A percentile compares a stretch with the other conserved stretches of the same genome.
These are phyloP conservation scores for Tetranychus truncatus DNA, from an alignment of 2,888 invertebrate genomes.

Conservation along the genomic window DNA sequence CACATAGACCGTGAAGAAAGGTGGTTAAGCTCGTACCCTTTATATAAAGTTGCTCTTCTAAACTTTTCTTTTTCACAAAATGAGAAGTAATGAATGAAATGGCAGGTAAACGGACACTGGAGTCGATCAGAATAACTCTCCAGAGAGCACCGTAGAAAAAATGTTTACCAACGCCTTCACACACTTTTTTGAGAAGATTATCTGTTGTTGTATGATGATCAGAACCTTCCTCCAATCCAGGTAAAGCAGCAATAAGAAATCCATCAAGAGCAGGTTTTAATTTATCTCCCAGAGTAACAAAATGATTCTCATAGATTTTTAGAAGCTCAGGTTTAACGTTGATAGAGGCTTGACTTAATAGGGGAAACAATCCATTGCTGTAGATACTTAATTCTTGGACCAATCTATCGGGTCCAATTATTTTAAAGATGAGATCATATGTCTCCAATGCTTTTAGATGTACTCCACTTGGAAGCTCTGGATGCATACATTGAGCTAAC, in stretches of 20 bases:
- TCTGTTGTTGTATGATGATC: constrained; percentile 53
- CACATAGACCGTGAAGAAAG: constrained; percentile 59
- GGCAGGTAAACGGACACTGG: constrained; percentile 59
- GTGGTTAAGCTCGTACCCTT: constrained; percentile 65
- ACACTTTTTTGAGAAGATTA: constrained; percentile 47
- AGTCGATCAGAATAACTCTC: constrained; percentile 64
- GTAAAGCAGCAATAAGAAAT: constrained; percentile 64
- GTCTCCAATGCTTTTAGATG: constrained; percentile 77
- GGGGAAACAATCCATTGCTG: constrained; percentile 67
- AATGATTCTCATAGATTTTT: constrained; percentile 66
- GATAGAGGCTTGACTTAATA: constrained; percentile 70
- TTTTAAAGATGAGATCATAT: constrained; percentile 64
- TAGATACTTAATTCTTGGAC: constrained; percentile 67
- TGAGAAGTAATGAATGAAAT: constrained; percentile 58
- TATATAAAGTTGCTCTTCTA: constrained; percentile 61
- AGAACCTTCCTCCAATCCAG: constrained; percentile 67
- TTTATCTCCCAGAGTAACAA: constrained; percentile 57
- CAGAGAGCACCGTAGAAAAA: constrained; percentile 73
- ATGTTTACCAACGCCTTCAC: constrained; percentile 52
- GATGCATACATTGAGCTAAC: constrained; percentile 80
- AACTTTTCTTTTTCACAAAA: constrained; percentile 54
- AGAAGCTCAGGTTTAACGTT: constrained; percentile 63
- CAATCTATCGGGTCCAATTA: constrained; percentile 57
- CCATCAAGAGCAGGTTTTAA: constrained; percentile 64
- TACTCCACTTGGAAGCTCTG: constrained; percentile 71